phyloP scores from a whole-genome alignment of 2,797 vertebrate genomes.

The Megalops cyprinoides region DNA sequence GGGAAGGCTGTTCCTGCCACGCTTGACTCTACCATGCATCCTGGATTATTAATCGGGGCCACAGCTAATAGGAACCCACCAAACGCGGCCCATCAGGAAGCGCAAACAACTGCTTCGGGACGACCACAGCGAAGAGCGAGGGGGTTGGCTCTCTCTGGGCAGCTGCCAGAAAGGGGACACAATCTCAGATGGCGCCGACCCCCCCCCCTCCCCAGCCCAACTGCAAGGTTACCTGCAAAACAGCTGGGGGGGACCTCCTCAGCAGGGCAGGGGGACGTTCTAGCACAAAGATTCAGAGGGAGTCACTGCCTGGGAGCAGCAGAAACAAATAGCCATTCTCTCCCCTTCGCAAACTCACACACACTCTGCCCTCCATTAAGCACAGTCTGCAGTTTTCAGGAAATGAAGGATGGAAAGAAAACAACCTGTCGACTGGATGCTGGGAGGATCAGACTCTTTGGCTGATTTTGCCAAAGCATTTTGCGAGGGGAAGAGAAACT shows the following conservation, averaged over 20 bases:
- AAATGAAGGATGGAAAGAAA: no score
- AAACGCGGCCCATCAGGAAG: not conserved
- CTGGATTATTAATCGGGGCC: not conserved
- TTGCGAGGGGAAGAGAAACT: not conserved
- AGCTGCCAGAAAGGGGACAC: no score
- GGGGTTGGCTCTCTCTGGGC: no score
- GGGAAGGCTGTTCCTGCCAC: not conserved
- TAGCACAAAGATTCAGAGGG: not conserved
- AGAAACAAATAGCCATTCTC: not conserved
- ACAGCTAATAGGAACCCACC: not conserved
- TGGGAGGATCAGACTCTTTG: not conserved
- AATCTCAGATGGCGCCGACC: no score
- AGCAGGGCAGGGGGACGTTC: not conserved
- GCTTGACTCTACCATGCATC: not conserved
- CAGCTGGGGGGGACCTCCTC: no score
- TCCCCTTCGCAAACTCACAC: not conserved
- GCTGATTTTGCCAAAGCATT: not conserved
- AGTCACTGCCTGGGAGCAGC: not conserved
- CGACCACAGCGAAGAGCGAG: no score
- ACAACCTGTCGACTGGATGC: not conserved
- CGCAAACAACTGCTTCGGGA: not conserved
- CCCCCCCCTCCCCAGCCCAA: no score
- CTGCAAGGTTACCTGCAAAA: not conserved
- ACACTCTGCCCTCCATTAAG: not conserved
- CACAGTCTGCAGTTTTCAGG: not conserved